A percentile compares a stretch with the other conserved stretches of the same genome.
Evolutionary conservation across 1,140 invertebrate species (phyloP).

Genomic region (Diabrotica undecimpunctata): DNA sequence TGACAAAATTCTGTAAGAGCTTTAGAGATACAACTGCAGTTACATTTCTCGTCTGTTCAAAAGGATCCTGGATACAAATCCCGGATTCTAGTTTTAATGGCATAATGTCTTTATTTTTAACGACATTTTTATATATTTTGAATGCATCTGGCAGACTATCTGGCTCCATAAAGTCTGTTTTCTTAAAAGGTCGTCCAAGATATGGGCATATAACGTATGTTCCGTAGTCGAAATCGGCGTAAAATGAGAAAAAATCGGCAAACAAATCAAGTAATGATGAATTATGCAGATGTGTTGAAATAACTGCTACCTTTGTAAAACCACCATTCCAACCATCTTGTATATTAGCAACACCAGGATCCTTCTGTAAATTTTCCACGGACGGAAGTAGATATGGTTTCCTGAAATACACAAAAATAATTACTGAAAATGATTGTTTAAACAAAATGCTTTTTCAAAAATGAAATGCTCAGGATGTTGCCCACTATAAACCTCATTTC

Average conservation of each 20-base stretch:
- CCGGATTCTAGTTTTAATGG: slow-evolving; percentile 44
- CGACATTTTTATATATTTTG: slow-evolving; percentile 48
- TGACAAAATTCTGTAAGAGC: slow-evolving; percentile 33
- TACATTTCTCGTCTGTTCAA: slow-evolving; percentile 57
- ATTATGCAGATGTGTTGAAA: slow-evolving; percentile 21
- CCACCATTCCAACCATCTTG: slow-evolving; percentile 52
- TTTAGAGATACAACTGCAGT: slow-evolving; percentile 41
- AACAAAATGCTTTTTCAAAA: too few species aligned
- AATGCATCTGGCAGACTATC: slow-evolving; percentile 46
- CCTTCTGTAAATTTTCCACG: slow-evolving; percentile 45
- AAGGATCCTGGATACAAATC: slow-evolving; percentile 62
- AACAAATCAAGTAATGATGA: slow-evolving; percentile 48
- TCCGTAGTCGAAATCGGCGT: slow-evolving; percentile 52
- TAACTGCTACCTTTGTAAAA: slow-evolving; percentile 39
- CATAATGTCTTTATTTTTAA: slow-evolving; percentile 36
- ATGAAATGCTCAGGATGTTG: too few species aligned
- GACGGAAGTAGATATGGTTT: slow-evolving; percentile 47
- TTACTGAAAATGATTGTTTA: too few species aligned
- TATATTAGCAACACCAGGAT: slow-evolving; percentile 33
- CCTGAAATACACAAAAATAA: not conserved
- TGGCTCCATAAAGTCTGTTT: slow-evolving; percentile 46
- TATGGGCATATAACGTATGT: slow-evolving; percentile 53
- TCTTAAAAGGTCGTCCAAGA: slow-evolving; percentile 49
- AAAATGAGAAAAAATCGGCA: slow-evolving; percentile 59
- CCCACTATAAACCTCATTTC: too few species aligned